Evolutionary conservation across 2,888 invertebrate genomes (phyloP), one percentile per base, ranked within the genome.

Genomic region (Machimus atricapillus): DNA sequence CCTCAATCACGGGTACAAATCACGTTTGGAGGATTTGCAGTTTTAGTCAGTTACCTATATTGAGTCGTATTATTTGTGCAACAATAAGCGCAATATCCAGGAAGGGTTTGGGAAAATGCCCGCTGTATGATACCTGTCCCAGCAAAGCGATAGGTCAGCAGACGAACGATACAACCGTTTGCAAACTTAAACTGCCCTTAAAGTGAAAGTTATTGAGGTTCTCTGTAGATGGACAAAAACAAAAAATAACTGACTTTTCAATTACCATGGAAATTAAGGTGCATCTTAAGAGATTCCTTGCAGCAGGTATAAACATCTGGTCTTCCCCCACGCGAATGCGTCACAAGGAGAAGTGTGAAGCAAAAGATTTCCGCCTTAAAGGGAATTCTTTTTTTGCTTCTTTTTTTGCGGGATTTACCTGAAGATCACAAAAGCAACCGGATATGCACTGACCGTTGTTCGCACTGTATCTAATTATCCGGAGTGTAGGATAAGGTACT

Each of bases 1-100:
- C 89, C 88, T 88, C 89, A 87, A 89, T 88, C 88, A 89, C 82
- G 87, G 89, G 87, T 87, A 88, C 88, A 89, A 90, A 90, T 90
- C 90, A 90, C 90, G 90, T 90, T 89, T 89, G 88, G 87, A 87
- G 90, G 90, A 90, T 90, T 90, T 89, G 86, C 86, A 85, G 87
- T 88, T 89, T 88, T 87, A 86, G 87, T 87, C 85, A 87, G 85
- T 87, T 87, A 87, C 87, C 85, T 87, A 85, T 58, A 85, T 81
- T 81, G 81, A 81, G 43, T 56, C 31, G 56, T 52, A 16, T 81
- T 81, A 81, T 81, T 81, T 81, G 81, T 56, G 52, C 81, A 81
- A 52, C 81, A 81, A 81, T 81, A 52, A 81, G 52, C 81, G 31
- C 56, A 27, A 52, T 56, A 52, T 81, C 81, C 81, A 56, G 34